Conservation (phyloP, 2,888 invertebrate species). For the Drosophila infuscata region DNA sequence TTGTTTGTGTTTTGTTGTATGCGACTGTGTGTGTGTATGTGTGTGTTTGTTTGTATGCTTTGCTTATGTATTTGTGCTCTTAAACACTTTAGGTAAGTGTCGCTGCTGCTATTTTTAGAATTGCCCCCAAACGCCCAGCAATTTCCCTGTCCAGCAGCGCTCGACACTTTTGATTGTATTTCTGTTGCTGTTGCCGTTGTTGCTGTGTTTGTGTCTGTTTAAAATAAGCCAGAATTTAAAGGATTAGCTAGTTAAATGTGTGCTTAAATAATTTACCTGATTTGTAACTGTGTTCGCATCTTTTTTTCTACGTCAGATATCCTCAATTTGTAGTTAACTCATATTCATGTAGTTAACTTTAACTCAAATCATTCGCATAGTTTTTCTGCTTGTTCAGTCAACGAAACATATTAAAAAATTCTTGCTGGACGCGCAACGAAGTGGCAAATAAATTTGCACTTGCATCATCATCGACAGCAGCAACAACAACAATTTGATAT, state of each 20-base stretch:
- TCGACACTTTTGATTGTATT: conserved; percentile 32
- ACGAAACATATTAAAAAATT: conserved; percentile 41
- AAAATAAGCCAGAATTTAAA: conserved; percentile 6
- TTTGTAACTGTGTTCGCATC: neutral
- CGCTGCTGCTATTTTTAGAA: conserved; percentile 61
- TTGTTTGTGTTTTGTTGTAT: conserved; percentile 36
- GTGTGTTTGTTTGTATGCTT: neutral
- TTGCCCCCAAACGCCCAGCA: conserved; percentile 22
- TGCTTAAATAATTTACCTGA: neutral
- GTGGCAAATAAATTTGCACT: conserved; percentile 80
- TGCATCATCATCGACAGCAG: conserved; percentile 62
- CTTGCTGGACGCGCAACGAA: conserved; percentile 59
- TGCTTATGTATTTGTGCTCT: conserved; percentile 51
- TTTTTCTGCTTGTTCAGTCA: conserved; percentile 41
- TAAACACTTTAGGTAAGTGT: conserved; percentile 76
- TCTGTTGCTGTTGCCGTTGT: neutral
- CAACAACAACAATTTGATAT: conserved; percentile 43
- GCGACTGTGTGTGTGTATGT: conserved; percentile 21
- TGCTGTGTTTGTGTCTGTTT: conserved; percentile 4
- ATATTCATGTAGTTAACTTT: neutral
- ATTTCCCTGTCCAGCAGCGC: conserved; percentile 35
- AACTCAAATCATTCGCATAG: conserved; percentile 32
- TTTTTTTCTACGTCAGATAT: neutral
- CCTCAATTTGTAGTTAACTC: neutral
- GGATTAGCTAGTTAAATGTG: neutral